Conservation (phyloP, 2,888 invertebrate genomes). For the Aphodius sticticus region DNA sequence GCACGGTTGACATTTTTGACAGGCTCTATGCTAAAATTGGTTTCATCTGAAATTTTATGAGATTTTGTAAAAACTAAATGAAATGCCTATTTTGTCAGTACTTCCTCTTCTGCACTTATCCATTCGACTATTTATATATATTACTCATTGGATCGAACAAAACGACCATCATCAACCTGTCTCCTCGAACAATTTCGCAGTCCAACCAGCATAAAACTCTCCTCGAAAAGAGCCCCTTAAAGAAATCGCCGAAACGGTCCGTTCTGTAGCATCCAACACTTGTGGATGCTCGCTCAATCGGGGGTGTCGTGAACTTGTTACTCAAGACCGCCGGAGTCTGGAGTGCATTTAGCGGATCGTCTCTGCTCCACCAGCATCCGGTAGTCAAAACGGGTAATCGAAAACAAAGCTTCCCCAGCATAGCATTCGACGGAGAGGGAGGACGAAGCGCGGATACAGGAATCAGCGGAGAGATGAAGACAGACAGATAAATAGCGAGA, state of each 20-base stretch:
- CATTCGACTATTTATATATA: too few relatives aligned
- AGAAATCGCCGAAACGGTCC: slow-evolving; percentile 7
- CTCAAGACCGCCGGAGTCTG: neutral
- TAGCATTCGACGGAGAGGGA: neutral
- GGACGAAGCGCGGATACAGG: neutral
- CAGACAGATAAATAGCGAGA: neutral
- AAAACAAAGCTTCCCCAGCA: neutral
- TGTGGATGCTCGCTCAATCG: neutral
- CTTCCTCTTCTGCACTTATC: too few relatives aligned
- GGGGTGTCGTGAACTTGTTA: neutral
- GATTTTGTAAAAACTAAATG: too few relatives aligned
- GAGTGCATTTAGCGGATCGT: neutral
- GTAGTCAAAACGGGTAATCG: slow-evolving; percentile 4
- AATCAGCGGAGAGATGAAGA: neutral
- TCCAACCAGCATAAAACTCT: neutral
- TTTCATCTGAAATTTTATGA: too few relatives aligned
- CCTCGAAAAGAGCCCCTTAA: neutral
- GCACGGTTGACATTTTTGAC: too few relatives aligned
- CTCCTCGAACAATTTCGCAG: neutral
- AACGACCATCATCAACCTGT: neutral
- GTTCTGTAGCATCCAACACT: neutral
- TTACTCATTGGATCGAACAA: too few relatives aligned
- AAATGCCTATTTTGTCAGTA: too few relatives aligned
- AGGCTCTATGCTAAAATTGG: too few relatives aligned
- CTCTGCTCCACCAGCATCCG: neutral